These are phyloP conservation scores for Hypolimnas misippus DNA, from an alignment of 2,888 invertebrate species.

Conservation along the genomic window DNA sequence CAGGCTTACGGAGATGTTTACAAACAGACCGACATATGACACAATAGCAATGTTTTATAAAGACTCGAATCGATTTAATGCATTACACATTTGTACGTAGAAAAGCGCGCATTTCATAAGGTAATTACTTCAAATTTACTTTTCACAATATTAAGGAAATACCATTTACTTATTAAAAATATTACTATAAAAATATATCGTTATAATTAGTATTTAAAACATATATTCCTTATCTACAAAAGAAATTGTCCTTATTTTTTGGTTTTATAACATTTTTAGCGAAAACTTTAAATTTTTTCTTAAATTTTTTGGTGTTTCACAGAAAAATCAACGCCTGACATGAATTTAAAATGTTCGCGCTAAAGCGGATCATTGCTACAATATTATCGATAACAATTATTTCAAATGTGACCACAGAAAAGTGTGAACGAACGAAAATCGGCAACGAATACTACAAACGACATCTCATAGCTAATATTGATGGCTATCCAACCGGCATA, in stretches of 20 bases:
- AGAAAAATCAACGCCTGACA: slow-evolving; percentile 50
- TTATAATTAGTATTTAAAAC: too few species aligned
- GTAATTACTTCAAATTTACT: slow-evolving; percentile 8
- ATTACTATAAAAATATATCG: too few species aligned
- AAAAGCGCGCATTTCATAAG: slow-evolving; percentile 7
- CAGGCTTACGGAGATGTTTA: slow-evolving; percentile 55
- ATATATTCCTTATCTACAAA: too few species aligned
- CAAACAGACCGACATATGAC: slow-evolving; percentile 50
- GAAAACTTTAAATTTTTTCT: not conserved
- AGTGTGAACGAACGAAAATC: slow-evolving; percentile 72
- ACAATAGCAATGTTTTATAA: slow-evolving; percentile 68
- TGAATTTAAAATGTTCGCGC: slow-evolving; percentile 54
- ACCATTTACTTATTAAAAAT: too few species aligned
- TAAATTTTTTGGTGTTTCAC: slow-evolving; percentile 33
- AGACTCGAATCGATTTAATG: slow-evolving; percentile 39
- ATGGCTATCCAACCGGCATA: slow-evolving; percentile 73
- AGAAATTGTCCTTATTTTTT: too few species aligned
- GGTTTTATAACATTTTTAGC: not conserved
- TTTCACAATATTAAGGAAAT: not conserved
- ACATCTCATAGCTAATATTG: slow-evolving; percentile 70
- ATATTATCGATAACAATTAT: slow-evolving; percentile 48
- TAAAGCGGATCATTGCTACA: slow-evolving; percentile 43
- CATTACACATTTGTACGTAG: slow-evolving; percentile 17
- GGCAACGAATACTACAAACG: slow-evolving; percentile 71
- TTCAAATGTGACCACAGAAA: slow-evolving; percentile 49